Conservation (phyloP, 1,140 invertebrate genomes). For the Piezodorus guildinii region DNA sequence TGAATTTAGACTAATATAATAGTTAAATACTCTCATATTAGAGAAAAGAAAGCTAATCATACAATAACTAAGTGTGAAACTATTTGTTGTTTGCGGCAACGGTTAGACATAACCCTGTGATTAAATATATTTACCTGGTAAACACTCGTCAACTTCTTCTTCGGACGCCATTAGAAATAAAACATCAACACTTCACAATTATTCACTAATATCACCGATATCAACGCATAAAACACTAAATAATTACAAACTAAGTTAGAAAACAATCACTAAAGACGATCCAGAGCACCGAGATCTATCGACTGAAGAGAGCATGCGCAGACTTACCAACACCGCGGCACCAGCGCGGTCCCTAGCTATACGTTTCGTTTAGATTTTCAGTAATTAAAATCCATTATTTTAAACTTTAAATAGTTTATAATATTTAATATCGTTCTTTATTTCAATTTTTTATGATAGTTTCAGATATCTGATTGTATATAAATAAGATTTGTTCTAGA, state of each 20-base stretch:
- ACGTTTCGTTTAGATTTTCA: no score
- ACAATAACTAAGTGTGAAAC: constrained; percentile 3
- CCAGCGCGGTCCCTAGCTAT: no score
- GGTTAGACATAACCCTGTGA: constrained; percentile 8
- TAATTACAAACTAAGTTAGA: constrained; percentile 6
- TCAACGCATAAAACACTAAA: constrained; percentile 1
- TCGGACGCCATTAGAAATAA: constrained; percentile 16
- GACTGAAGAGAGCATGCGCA: constrained; percentile 21
- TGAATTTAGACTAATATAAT: no score
- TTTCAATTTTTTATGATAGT: no score
- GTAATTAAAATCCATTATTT: no score
- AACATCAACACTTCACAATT: not conserved
- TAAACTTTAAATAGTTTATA: no score
- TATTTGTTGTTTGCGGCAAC: constrained; percentile 20
- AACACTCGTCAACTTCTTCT: constrained; percentile 17
- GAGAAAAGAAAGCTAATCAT: not conserved
- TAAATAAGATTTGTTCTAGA: no score
- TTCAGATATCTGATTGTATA: no score
- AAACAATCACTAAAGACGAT: not conserved
- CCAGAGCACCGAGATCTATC: constrained; percentile 4
- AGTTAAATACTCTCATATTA: no score
- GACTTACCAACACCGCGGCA: constrained; percentile 14
- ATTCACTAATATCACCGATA: not conserved
- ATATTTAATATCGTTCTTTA: no score
- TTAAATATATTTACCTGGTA: constrained; percentile 9